Base-by-base conservation (phyloP, 2,888 invertebrate genomes). In the Dynastes maya region DNA sequence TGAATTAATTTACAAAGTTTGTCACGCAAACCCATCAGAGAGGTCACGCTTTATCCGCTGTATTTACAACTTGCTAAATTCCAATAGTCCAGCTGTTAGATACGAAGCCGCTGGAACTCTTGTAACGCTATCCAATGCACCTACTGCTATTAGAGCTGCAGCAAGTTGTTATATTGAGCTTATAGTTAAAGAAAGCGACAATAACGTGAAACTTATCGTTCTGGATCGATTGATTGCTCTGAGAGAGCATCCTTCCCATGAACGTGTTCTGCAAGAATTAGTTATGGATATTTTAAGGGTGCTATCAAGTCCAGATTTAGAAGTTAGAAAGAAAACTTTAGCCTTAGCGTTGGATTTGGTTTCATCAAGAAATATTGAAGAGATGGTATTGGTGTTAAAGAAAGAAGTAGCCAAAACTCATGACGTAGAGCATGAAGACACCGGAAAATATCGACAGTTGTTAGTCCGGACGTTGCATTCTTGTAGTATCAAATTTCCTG, bases 51-150 rank as follows among this genome's bases (percentile, higher is more conserved):
- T 99, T 89, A 99, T 99, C 86, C 95, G 99, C 81, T 99, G 99
- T 86, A 99, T 99, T 87, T 99, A 99, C 89, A 98, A 98, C 87
- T 91, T 99, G 80, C 90, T 99, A 78, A 98, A 98, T 90, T 98
- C 98, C 0, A 93, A 93, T 71, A 98, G 98, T 85, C 96, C 98
- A 53, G 98, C 99, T 58, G 99, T 99, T 40, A 92, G 99, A 49
- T 99, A 99, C 89, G 99, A 99, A 91, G 98, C 99, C 13, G 99
- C 99, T 64, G 99, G 99, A 55, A 99, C 99, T 5, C 92, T 99
- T 77, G 96, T 99, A 78, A 99, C 99, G 0, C 91, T 99, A 11
- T 98, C 98, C n/a, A 95, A 94, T 85, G 99, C 98, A 1, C 99
- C 99, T 0, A 98, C 99, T 9, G 99, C 99, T 6, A 96, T 99